A percentile compares a stretch with the other conserved stretches of the same genome.
These are phyloP conservation scores for Piliocolobus tephrosceles DNA, from an alignment of 2,113 vertebrate species.

Conservation along the genomic window DNA sequence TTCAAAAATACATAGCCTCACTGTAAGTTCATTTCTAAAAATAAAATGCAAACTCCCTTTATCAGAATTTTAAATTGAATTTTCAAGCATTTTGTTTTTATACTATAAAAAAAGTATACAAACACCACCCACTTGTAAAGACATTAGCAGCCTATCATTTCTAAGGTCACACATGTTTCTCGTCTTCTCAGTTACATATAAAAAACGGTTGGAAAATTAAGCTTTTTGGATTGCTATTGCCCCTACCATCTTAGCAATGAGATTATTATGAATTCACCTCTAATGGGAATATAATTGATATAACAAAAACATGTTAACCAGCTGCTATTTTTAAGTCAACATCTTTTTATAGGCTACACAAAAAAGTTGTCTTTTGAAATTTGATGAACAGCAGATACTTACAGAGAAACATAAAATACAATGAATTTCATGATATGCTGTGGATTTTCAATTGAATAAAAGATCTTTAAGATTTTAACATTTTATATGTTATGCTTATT, in stretches of 20 bases:
- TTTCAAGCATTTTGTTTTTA: conserved; percentile 20
- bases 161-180: neutral
- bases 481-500: neutral
- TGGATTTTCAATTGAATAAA: neutral
- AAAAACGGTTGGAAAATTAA: neutral
- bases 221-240: neutral
- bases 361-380: neutral
- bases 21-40: conserved; percentile 1
- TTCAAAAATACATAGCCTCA: neutral
- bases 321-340: neutral
- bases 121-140: neutral
- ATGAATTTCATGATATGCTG: neutral
- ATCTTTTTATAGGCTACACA: neutral
- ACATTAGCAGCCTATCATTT: neutral
- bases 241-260: neutral
- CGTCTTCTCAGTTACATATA: neutral
- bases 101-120: neutral
- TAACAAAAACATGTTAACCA: neutral
- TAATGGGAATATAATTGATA: neutral
- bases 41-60: neutral
- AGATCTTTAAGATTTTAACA: neutral
- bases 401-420: neutral
- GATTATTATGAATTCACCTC: neutral
- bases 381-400: neutral
- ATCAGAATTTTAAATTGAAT: neutral